phyloP scores from a whole-genome alignment of 2,888 invertebrate species.

The Sminthurinus aureus region DNA sequence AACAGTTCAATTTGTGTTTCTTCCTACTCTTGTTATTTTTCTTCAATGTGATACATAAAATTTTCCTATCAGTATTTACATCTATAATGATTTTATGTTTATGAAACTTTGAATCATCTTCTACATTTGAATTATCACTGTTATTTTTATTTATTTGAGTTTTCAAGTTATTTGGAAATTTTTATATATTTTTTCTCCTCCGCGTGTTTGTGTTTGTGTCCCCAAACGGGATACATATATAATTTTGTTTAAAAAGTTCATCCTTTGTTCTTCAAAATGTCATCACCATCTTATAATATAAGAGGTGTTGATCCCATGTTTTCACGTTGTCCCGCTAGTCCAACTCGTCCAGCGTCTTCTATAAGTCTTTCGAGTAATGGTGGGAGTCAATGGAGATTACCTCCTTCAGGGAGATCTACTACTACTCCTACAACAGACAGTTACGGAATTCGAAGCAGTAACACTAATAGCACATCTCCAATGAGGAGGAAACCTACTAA shows the following conservation, averaged over 20 bases:
- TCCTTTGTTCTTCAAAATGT: conserved; percentile 23
- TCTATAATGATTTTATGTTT: too few relatives aligned
- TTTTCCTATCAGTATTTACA: too few relatives aligned
- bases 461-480: conserved; percentile 1
- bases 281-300: conserved; percentile 18
- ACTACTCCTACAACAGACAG: background rate
- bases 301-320: conserved; percentile 43
- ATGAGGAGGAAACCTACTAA: conserved; percentile 5
- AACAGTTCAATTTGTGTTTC: too few relatives aligned
- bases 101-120: too few relatives aligned
- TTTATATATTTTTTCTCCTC: background rate
- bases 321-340: conserved; percentile 34
- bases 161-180: too few relatives aligned
- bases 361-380: conserved; percentile 29
- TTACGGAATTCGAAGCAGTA: background rate
- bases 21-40: too few relatives aligned
- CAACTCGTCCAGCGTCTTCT: conserved; percentile 33
- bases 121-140: too few relatives aligned
- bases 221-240: too few relatives aligned
- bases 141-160: too few relatives aligned
- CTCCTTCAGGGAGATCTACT: conserved; percentile 22
- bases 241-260: too few relatives aligned
- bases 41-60: too few relatives aligned
- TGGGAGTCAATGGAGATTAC: conserved; percentile 20
- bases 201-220: background rate